Evolutionary conservation across 1,140 invertebrate genomes (phyloP), one percentile per base, ranked within the genome.

Genomic region (Cardiocondyla obscurior): DNA sequence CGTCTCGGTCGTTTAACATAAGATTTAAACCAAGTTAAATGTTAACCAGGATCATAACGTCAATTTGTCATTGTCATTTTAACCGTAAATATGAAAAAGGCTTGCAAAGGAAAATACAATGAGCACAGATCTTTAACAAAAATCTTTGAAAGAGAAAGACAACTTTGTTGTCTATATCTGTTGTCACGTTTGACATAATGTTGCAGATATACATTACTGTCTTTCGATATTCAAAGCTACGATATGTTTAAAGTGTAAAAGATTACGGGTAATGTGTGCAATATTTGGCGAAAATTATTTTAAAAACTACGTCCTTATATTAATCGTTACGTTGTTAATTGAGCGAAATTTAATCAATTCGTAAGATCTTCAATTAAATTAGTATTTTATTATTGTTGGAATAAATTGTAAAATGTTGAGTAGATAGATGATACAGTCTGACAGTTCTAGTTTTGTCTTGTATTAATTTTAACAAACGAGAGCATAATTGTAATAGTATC

Each of bases 61-160:
- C 85, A 77, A 82, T 86, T 82, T 85, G 25, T 72, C 36, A 57
- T 70, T 83, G 28, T 62, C 33, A 36, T 14, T 58, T 74, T 82
- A 84, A 49, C 46, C 62, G 28, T 84, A 25, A 77, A 60, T 42
- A 60, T 16, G 36, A 55, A 33, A 67, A 33, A 67, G 60, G 42
- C 22, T 65, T 25, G 12, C 46, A 39, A 77, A 74, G 16, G 12
- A 46, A 16, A 25, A 39, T 39, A 19, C 28, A 30, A 79, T 39
- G 8, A 79, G 46, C 74, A 39, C 46, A 51, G 33, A 69, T 51
- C 65, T 30, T 65, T 64, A 64, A 33, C 19, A 19, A 64, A 16
- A 3, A 33, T 64, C 28, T 49, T 12, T 30, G n/a, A 8, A 25
- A 36, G 62, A 62, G 33, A 30, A 76, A 64, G 36, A 22, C 70